Conservation (phyloP, 1,140 invertebrate species). For the Drosophila carrolli region DNA sequence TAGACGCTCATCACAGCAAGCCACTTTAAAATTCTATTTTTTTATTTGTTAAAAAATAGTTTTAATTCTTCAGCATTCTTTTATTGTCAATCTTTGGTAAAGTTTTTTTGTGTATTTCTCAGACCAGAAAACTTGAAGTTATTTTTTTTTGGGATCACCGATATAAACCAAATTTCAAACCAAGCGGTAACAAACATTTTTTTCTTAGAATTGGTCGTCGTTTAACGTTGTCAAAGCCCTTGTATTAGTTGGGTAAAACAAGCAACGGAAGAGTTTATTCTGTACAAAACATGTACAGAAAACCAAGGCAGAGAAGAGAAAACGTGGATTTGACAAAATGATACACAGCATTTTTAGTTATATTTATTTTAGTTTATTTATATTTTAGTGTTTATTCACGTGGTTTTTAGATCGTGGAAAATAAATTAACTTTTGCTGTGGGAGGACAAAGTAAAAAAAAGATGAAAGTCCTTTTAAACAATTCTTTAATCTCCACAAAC, state of each 20-base stretch:
- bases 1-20: constrained; percentile 10
- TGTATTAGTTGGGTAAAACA: constrained; percentile 29
- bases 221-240: constrained; percentile 17
- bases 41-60: not conserved
- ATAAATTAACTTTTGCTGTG: too few relatives aligned
- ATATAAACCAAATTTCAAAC: constrained; percentile 38
- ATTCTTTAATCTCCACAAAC: not conserved
- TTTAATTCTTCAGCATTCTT: constrained; percentile 18
- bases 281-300: constrained; percentile 15
- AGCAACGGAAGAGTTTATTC: constrained; percentile 47
- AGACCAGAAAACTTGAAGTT: not conserved
- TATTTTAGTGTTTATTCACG: too few relatives aligned
- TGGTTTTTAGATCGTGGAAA: too few relatives aligned
- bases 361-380: too few relatives aligned
- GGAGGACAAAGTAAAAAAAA: too few relatives aligned
- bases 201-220: constrained; percentile 19
- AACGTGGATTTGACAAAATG: not conserved
- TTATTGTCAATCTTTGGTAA: constrained; percentile 17
- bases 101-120: not conserved
- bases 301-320: not conserved
- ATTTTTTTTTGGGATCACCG: constrained; percentile 12
- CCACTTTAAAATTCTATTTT: constrained; percentile 12
- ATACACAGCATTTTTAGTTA: too few relatives aligned
- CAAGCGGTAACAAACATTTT: constrained; percentile 23
- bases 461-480: too few relatives aligned